These are phyloP conservation scores for Hesperia comma DNA, from an alignment of 2,888 invertebrate species.

Conservation along the genomic window DNA sequence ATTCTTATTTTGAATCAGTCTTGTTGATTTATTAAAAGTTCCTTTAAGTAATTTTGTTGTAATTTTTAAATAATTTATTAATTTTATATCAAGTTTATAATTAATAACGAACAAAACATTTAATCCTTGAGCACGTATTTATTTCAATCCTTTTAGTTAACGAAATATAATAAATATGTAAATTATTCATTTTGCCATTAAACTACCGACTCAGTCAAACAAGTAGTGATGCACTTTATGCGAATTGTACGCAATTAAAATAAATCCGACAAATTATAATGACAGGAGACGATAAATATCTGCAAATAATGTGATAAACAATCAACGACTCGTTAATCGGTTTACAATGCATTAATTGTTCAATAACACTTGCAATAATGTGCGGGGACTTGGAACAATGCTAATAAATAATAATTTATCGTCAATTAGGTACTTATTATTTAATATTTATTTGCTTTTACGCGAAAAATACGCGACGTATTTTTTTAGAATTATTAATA, in stretches of 20 bases:
- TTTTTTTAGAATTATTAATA: too few relatives aligned
- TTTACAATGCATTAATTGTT: slow-evolving; percentile 26
- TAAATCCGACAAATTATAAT: slow-evolving; percentile 23
- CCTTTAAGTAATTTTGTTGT: too few relatives aligned
- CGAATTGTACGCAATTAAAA: slow-evolving; percentile 13
- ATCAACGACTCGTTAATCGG: slow-evolving; percentile 13
- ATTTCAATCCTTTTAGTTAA: neutral
- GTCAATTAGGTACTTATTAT: too few relatives aligned
- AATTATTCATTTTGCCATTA: neutral
- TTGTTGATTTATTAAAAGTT: too few relatives aligned
- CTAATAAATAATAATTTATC: neutral
- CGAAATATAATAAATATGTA: too few relatives aligned
- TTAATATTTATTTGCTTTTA: too few relatives aligned
- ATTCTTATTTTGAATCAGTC: too few relatives aligned
- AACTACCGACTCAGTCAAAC: slow-evolving; percentile 1
- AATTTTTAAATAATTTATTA: too few relatives aligned
- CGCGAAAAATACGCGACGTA: too few relatives aligned
- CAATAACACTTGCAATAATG: neutral
- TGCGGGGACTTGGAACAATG: neutral
- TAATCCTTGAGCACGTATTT: too few relatives aligned
- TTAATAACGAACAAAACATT: too few relatives aligned
- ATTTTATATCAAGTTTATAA: too few relatives aligned
- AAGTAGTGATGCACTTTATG: neutral
- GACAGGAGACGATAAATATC: slow-evolving; percentile 17
- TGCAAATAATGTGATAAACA: slow-evolving; percentile 17